Conservation (phyloP, 1,140 invertebrate genomes). For the Drosophila rufa region DNA sequence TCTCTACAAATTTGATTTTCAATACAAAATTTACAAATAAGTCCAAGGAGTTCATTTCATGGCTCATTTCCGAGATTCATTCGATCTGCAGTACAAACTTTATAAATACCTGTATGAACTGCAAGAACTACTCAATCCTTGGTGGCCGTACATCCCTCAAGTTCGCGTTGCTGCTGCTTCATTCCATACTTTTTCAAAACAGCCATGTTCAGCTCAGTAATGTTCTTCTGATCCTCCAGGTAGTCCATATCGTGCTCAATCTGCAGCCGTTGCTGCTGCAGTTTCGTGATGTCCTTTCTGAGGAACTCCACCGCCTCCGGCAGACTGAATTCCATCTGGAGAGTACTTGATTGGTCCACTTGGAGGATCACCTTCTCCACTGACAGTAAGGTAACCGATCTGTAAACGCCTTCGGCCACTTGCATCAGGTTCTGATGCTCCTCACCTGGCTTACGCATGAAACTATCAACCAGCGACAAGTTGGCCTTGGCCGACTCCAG, state of each 20-base stretch:
- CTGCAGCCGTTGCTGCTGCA: constrained; percentile 14
- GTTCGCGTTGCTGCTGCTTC: not conserved
- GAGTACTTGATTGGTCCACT: not conserved
- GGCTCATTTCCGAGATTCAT: not conserved
- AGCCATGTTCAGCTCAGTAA: constrained; percentile 14
- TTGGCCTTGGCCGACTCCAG: constrained; percentile 32
- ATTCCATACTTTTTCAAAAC: constrained; percentile 9
- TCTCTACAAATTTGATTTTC: too few relatives aligned
- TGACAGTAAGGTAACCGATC: constrained; percentile 13
- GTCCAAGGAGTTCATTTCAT: not conserved
- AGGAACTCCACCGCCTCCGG: constrained; percentile 21
- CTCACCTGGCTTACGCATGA: constrained; percentile 1
- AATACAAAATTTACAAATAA: too few relatives aligned
- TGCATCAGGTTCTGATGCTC: constrained; percentile 20
- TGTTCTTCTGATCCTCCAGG: constrained; percentile 35
- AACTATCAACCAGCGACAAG: constrained; percentile 21
- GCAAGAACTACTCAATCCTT: not conserved
- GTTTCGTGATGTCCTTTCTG: constrained; percentile 3
- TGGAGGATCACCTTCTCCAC: constrained; percentile 24
- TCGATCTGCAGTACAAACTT: not conserved
- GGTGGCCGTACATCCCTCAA: too few relatives aligned
- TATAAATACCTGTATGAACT: not conserved
- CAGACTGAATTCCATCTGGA: constrained; percentile 31
- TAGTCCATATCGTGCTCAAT: constrained; percentile 38
- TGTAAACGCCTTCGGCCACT: constrained; percentile 5